phyloP scores from a whole-genome alignment of 2,888 invertebrate genomes.

The Coelogynopora nodosa region DNA sequence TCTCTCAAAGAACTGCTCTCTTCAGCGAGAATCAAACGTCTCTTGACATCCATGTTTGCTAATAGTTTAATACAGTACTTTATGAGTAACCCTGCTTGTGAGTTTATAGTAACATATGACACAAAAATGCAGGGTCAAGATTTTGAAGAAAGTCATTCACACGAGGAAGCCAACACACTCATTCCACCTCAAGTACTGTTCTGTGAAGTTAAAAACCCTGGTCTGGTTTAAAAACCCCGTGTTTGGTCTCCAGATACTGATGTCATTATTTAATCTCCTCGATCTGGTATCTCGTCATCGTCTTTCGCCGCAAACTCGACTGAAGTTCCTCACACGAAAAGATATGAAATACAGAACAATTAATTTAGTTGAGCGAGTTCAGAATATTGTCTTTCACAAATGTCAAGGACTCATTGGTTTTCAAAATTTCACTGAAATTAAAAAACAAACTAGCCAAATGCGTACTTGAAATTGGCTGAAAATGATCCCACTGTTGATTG shows the following conservation, averaged over 20 bases:
- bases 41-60: constrained; percentile 23
- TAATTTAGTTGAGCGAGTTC: constrained; percentile 35
- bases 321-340: constrained; percentile 38
- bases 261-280: background rate
- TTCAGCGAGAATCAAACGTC: constrained; percentile 60
- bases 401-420: constrained; percentile 7
- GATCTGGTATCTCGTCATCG: background rate
- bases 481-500: background rate
- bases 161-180: background rate
- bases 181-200: background rate
- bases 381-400: constrained; percentile 39
- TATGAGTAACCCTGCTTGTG: background rate
- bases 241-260: background rate
- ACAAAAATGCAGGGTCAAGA: background rate
- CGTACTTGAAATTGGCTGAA: too few relatives aligned
- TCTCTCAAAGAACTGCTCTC: constrained; percentile 58
- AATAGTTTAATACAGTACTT: background rate
- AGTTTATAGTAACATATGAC: background rate
- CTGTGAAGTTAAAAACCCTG: background rate
- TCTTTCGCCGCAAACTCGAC: background rate
- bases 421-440: background rate
- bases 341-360: constrained; percentile 37
- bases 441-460: background rate
- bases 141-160: background rate
- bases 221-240: background rate